These are phyloP conservation scores for Hippopotamyrus pictus DNA, from an alignment of 2,797 vertebrate genomes.

Conservation along the genomic window DNA sequence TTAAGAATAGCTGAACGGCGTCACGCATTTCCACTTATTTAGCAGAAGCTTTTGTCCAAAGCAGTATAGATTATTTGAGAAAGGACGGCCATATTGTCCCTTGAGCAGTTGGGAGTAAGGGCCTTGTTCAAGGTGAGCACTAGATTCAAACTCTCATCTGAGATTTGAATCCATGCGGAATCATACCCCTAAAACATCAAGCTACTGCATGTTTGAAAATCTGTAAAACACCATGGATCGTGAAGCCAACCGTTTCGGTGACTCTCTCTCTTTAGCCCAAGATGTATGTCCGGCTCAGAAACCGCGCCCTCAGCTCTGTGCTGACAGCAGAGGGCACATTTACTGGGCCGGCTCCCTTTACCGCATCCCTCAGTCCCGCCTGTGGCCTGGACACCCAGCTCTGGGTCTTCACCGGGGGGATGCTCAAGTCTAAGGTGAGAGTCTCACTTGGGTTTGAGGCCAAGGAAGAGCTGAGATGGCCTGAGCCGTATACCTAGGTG, in stretches of 20 bases:
- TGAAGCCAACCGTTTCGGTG: not conserved
- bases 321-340: slow-evolving; percentile 55
- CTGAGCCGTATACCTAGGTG: not conserved
- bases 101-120: not conserved
- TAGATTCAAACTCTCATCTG: not conserved
- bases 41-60: not conserved
- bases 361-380: slow-evolving; percentile 50
- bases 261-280: slow-evolving; percentile 50
- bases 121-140: not conserved
- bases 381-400: slow-evolving; percentile 56
- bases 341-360: slow-evolving; percentile 47
- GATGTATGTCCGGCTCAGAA: slow-evolving; percentile 65
- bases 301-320: slow-evolving; percentile 55
- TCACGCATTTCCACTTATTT: not conserved
- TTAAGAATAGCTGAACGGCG: not conserved
- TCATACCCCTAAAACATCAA: not conserved
- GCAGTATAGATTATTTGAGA: not conserved
- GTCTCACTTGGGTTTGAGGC: not conserved
- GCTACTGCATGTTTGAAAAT: not conserved
- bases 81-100: not conserved
- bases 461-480: not conserved
- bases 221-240: not conserved
- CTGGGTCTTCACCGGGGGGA: slow-evolving; percentile 67
- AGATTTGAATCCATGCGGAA: not conserved
- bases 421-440: slow-evolving; percentile 71